Base-by-base conservation (phyloP, 2,888 invertebrate genomes). In the Saturnia japonica region DNA sequence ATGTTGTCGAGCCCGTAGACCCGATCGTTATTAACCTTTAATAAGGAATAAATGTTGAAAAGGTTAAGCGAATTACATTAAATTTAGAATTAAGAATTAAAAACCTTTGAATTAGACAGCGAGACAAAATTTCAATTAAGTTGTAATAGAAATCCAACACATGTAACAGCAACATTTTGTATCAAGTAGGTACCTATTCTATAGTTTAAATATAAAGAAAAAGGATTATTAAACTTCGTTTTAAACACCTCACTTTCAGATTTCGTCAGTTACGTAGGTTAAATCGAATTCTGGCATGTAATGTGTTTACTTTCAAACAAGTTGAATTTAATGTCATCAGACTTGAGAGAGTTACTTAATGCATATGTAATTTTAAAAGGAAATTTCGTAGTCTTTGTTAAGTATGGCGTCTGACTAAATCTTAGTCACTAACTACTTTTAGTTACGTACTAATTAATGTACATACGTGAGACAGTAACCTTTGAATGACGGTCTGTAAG, bases 291-390 rank as follows among this genome's bases (percentile, higher is more conserved):
- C 14, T 60, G 57, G 1, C 11, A 28, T 60, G 28, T 28, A 60
- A 28, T 14, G 57, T 57, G 12, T 60, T 60, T 60, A 60, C 25
- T 60, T 60, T 60, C 57, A 60, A 60, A 60, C 12, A 28, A 60
- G 57, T 60, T 60, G 28, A 28, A 60, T 60, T 60, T 25, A 60
- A 54, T 54, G 54, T n/a, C 54, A 54, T 22, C 54, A 22, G 54
- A 54, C 54, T 54, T 54, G 22, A n/a, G 54, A 54, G 54, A 54
- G 54, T 54, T 54, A 54, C 54, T 22, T 11, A 54, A 54, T 54
- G 54, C 54, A 54, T 54, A 54, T 54, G 54, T 54, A 54, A 54
- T 54, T 54, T 54, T 54, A 47, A 54, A 54, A 54, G 54, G 54
- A 54, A 54, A 54, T 54, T 54, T 54, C 22, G 11, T 11, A 54